Conservation (phyloP, 2,113 vertebrate species). For the Butorides virescens region DNA sequence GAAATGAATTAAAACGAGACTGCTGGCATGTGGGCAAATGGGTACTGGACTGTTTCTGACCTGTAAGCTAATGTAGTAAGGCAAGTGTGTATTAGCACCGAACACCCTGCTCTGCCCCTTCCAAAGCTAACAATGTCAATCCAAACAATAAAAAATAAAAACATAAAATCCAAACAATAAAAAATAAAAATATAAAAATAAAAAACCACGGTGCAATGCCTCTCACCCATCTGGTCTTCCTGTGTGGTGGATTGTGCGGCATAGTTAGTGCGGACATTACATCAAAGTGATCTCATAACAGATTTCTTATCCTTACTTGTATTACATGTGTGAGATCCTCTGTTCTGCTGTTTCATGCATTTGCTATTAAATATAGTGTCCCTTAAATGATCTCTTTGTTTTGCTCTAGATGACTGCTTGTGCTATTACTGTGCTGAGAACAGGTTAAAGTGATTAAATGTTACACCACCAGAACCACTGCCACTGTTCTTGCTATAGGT, state of each 20-base stretch:
- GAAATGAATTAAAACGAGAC: neutral
- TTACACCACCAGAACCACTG: constrained; percentile 5
- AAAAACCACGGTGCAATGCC: neutral
- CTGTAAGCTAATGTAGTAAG: constrained; percentile 4
- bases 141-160: neutral
- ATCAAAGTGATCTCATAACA: neutral
- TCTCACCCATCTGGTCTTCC: neutral
- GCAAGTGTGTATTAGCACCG: constrained; percentile 2
- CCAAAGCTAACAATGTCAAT: neutral
- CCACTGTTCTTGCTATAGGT: neutral
- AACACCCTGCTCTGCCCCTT: neutral
- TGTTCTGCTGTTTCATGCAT: neutral
- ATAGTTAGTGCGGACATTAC: neutral
- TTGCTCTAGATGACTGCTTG: constrained; percentile 5
- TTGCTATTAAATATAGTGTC: neutral
- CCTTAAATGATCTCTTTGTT: neutral
- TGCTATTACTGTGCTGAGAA: constrained; percentile 17
- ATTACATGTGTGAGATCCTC: neutral
- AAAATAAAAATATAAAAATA: no score
- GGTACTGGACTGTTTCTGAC: neutral
- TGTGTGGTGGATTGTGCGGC: neutral
- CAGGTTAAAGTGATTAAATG: constrained; percentile 2
- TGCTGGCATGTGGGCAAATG: neutral
- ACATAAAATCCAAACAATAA: neutral
- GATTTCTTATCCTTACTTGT: neutral